These are phyloP conservation scores for Aspiorhynchus laticeps DNA, from an alignment of 2,113 vertebrate species.

Conservation along the genomic window DNA sequence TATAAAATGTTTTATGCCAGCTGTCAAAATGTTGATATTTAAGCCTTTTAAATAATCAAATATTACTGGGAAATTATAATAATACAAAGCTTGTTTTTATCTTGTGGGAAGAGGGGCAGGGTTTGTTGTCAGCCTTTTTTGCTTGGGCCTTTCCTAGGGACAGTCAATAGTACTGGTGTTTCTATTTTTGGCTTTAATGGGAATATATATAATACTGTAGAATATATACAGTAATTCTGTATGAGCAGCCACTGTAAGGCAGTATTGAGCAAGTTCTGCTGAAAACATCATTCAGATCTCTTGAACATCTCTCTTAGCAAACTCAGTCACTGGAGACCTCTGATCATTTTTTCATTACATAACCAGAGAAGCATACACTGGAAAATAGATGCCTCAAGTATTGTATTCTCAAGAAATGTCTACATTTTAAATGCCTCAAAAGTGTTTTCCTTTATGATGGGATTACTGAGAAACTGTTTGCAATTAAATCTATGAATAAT, in stretches of 20 bases:
- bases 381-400: not conserved
- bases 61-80: conserved; percentile 11
- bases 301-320: not conserved
- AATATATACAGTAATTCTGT: not conserved
- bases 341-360: conserved; percentile 28
- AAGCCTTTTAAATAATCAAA: not conserved
- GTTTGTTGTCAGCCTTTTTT: not conserved
- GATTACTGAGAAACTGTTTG: not conserved
- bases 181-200: conserved; percentile 31
- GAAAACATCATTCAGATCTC: not conserved
- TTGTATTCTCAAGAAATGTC: not conserved
- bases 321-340: not conserved
- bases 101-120: not conserved
- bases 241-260: conserved; percentile 33
- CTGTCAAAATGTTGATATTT: not conserved
- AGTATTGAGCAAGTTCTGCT: conserved; percentile 30
- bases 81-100: not conserved
- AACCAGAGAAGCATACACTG: conserved; percentile 8
- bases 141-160: not conserved
- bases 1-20: not conserved
- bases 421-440: not conserved
- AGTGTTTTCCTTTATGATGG: no score
- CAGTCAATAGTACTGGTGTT: not conserved
- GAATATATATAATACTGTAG: not conserved
- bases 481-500: no score